A percentile compares a stretch with the other conserved stretches of the same genome.
These are phyloP conservation scores for Drosophila siamana DNA, from an alignment of 2,888 invertebrate species.

Conservation along the genomic window DNA sequence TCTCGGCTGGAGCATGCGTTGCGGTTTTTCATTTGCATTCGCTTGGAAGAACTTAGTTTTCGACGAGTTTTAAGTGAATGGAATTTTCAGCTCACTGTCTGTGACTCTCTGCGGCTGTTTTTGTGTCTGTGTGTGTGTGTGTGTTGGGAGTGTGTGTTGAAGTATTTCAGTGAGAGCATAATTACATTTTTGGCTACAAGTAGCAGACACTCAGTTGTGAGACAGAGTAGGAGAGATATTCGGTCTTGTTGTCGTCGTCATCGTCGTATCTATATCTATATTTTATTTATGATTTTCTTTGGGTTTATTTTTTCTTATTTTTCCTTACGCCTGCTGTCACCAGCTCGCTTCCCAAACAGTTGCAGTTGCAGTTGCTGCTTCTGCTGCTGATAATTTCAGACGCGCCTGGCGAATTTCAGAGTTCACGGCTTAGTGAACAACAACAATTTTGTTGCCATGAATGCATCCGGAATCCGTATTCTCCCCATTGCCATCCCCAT, in stretches of 20 bases:
- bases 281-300: constrained; percentile 73
- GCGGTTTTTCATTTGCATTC: constrained; percentile 78
- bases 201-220: background rate
- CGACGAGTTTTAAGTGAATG: constrained; percentile 68
- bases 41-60: constrained; percentile 61
- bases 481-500: background rate
- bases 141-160: constrained; percentile 35
- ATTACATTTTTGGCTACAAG: constrained; percentile 61
- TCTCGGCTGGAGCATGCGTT: constrained; percentile 74
- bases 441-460: constrained; percentile 76
- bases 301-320: background rate
- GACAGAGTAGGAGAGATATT: background rate
- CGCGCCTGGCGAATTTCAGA: constrained; percentile 56
- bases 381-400: constrained; percentile 61
- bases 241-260: background rate
- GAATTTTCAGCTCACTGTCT: constrained; percentile 43
- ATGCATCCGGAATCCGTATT: constrained; percentile 62
- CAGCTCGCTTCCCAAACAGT: constrained; percentile 24
- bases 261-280: constrained; percentile 51
- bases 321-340: constrained; percentile 40
- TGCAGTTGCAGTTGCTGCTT: constrained; percentile 7
- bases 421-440: constrained; percentile 79
- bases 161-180: constrained; percentile 52
- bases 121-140: constrained; percentile 18
- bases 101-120: background rate